phyloP scores from a whole-genome alignment of 1,140 invertebrate species.

The Coptotermes formosanus region DNA sequence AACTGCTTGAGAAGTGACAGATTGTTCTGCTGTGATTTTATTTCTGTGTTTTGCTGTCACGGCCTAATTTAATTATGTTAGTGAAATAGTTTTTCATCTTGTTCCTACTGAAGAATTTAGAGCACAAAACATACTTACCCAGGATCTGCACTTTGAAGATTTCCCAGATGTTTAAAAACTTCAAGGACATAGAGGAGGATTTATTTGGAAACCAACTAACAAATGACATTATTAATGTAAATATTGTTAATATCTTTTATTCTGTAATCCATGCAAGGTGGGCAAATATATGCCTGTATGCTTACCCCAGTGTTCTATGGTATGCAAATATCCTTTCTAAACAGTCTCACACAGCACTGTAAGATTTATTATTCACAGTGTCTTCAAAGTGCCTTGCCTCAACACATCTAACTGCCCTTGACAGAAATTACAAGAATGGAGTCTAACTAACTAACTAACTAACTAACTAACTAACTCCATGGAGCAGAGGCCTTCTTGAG shows the following conservation, averaged over 20 bases:
- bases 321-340: not conserved
- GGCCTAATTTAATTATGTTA: not conserved
- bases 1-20: no score
- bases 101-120: not conserved
- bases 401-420: not conserved
- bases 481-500: no score
- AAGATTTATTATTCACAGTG: not conserved
- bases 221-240: not conserved
- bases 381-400: not conserved
- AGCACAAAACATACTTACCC: not conserved
- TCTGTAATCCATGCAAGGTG: not conserved
- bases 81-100: not conserved
- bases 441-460: no score
- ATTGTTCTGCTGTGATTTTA: no score
- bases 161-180: not conserved
- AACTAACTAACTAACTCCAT: no score
- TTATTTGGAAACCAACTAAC: conserved; percentile 1
- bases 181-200: not conserved
- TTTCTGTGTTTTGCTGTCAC: not conserved
- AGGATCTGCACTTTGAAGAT: not conserved
- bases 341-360: not conserved
- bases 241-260: not conserved
- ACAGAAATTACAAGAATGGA: not conserved
- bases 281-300: not conserved
- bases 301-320: not conserved